Conservation (phyloP, 1,140 invertebrate species). For the Palaemon carinicauda region DNA sequence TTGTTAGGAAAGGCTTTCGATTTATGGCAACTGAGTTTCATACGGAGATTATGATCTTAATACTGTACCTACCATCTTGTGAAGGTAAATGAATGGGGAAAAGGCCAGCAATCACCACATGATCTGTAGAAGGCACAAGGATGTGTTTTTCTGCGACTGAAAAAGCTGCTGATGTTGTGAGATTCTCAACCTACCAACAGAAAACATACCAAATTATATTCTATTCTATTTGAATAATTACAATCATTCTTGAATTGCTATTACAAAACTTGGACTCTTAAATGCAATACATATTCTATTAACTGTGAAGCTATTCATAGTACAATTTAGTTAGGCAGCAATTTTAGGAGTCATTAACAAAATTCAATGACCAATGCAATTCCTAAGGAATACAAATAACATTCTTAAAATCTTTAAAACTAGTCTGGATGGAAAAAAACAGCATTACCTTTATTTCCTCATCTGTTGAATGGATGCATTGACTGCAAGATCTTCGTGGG, state of each 20-base stretch:
- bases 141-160: constrained; percentile 11
- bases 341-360: too few relatives aligned
- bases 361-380: background rate
- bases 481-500: background rate
- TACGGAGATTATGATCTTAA: too few relatives aligned
- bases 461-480: background rate
- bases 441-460: background rate
- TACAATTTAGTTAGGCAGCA: too few relatives aligned
- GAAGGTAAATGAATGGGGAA: constrained; percentile 62
- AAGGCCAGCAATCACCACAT: constrained; percentile 61
- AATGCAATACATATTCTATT: too few relatives aligned
- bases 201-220: background rate
- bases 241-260: background rate
- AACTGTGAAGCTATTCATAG: too few relatives aligned
- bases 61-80: constrained; percentile 51
- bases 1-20: too few relatives aligned
- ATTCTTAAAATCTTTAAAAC: background rate
- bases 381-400: background rate
- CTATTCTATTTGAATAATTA: background rate
- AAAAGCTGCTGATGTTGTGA: background rate
- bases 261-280: background rate
- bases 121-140: constrained; percentile 55
- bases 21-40: too few relatives aligned
- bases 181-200: background rate
- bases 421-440: background rate